Conservation (phyloP, 2,797 vertebrate species). For the Enteromius trimaculatus region DNA sequence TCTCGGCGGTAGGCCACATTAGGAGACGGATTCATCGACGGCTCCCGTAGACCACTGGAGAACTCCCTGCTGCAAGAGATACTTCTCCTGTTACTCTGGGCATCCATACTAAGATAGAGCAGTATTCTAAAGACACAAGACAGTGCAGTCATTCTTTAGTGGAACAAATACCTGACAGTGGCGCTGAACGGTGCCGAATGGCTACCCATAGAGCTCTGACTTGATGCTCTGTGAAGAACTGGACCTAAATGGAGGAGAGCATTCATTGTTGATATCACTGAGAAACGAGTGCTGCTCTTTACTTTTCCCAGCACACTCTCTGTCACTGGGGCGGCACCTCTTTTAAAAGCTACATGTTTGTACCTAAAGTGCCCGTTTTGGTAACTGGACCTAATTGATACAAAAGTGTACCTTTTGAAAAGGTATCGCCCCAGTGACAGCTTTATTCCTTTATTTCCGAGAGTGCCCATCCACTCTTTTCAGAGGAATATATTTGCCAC, state of each 20-base stretch:
- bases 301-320: no score
- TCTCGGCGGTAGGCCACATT: conserved; percentile 60
- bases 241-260: conserved; percentile 62
- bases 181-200: conserved; percentile 61
- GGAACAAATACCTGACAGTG: conserved; percentile 71
- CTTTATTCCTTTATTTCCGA: no score
- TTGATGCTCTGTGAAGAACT: conserved; percentile 62
- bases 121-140: conserved; percentile 30
- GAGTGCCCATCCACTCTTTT: neutral
- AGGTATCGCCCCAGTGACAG: no score
- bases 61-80: conserved; percentile 47
- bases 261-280: conserved; percentile 33
- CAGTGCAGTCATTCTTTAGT: conserved; percentile 40
- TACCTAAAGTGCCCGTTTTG: no score
- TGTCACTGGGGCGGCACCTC: no score
- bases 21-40: conserved; percentile 55
- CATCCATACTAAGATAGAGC: neutral
- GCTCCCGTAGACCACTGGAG: conserved; percentile 63
- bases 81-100: conserved; percentile 25
- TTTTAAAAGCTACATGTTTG: no score
- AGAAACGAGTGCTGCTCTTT: neutral
- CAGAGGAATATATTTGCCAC: neutral
- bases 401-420: no score
- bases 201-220: conserved; percentile 61
- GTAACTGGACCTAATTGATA: no score